Conservation (phyloP, 2,888 invertebrate genomes). For the Zootermopsis nevadensis region DNA sequence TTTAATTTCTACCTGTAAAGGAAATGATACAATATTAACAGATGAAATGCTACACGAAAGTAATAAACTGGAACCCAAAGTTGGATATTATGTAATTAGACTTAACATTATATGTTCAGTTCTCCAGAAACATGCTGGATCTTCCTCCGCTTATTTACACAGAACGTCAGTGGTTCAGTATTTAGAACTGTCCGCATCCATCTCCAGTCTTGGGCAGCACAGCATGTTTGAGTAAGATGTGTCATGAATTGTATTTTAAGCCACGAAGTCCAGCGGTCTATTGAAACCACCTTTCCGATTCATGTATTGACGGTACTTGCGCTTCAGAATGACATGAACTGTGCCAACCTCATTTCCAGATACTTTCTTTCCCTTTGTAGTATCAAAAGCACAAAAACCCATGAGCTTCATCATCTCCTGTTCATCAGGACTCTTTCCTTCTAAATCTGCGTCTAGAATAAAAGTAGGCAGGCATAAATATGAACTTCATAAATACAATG, state of each 20-base stretch:
- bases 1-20: conserved; percentile 13
- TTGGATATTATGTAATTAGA: conserved; percentile 21
- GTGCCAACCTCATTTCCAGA: conserved; percentile 94
- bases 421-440: conserved; percentile 91
- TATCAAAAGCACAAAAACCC: conserved; percentile 97
- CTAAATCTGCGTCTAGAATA: conserved; percentile 82
- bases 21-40: conserved; percentile 35
- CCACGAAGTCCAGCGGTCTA: conserved; percentile 96
- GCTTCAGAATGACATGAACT: conserved; percentile 94
- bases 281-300: conserved; percentile 99
- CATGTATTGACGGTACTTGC: conserved; percentile 99
- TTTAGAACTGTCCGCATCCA: not conserved
- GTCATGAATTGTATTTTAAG: conserved; percentile 65
- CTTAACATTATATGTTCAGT: not conserved
- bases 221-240: not conserved
- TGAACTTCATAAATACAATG: too few species aligned
- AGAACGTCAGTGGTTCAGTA: not conserved
- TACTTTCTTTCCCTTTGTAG: conserved; percentile 96
- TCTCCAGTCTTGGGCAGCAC: not conserved
- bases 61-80: conserved; percentile 25
- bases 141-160: not conserved
- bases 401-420: conserved; percentile 95
- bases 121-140: too few species aligned
- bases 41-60: conserved; percentile 49
- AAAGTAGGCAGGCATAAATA: conserved; percentile 13